phyloP scores from a whole-genome alignment of 2,113 vertebrate species.

The Piaya cayana region DNA sequence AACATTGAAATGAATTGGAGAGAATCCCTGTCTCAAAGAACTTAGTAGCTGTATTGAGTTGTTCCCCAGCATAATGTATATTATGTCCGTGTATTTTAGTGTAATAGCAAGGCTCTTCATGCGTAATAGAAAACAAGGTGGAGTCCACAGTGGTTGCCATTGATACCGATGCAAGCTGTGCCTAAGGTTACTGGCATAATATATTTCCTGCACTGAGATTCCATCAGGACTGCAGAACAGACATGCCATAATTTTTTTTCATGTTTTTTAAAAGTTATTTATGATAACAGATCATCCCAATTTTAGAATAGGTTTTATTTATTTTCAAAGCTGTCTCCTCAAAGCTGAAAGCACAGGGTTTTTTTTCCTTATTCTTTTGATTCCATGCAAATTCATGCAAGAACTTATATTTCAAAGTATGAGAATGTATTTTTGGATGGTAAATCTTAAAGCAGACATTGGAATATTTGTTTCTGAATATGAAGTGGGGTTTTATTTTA shows the following conservation, averaged over 20 bases:
- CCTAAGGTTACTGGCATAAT: slow-evolving; percentile 49
- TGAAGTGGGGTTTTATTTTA: background rate
- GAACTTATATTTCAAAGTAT: background rate
- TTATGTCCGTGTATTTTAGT: slow-evolving; percentile 37
- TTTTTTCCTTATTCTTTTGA: background rate
- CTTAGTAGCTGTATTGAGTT: background rate
- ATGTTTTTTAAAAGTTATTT: background rate
- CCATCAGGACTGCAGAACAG: slow-evolving; percentile 24
- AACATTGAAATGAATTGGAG: background rate
- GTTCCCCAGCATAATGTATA: background rate
- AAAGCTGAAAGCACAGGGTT: background rate
- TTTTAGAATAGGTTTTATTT: slow-evolving; percentile 1
- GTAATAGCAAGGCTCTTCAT: slow-evolving; percentile 14
- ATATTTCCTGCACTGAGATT: background rate
- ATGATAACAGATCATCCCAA: background rate
- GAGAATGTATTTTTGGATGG: background rate
- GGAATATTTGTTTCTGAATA: background rate
- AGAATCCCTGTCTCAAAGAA: background rate
- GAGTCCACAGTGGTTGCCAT: slow-evolving; percentile 48
- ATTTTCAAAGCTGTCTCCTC: background rate
- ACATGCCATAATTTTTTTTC: slow-evolving; percentile 20
- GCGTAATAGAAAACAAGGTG: slow-evolving; percentile 35
- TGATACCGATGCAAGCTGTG: slow-evolving; percentile 42
- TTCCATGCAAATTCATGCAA: background rate
- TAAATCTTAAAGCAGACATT: background rate